Percentiles rank a stretch among this genome's conserved stretches.
phyloP scores from a whole-genome alignment of 2,113 vertebrate genomes.

The Dinomys branickii region DNA sequence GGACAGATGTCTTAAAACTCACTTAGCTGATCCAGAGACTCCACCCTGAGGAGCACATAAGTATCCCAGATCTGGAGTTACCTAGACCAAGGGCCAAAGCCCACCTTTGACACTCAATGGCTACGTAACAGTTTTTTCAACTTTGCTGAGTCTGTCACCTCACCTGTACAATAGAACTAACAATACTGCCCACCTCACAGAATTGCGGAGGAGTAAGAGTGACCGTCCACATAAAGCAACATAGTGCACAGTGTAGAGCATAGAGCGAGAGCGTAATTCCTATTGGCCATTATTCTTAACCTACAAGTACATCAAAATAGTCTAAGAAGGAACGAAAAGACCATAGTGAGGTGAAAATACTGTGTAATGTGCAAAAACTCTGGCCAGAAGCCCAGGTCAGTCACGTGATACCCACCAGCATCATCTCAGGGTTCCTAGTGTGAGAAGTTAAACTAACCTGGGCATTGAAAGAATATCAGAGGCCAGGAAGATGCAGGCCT shows the following conservation, averaged over 20 bases:
- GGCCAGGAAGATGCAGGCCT: neutral
- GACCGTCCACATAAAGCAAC: conserved; percentile 26
- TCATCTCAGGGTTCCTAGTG: neutral
- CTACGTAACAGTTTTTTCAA: neutral
- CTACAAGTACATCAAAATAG: conserved; percentile 8
- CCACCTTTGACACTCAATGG: neutral
- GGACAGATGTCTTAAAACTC: conserved; percentile 5
- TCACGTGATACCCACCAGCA: neutral
- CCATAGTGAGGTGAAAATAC: conserved; percentile 33
- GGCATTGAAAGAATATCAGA: conserved; percentile 6
- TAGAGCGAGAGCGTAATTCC: neutral
- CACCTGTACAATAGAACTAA: conserved; percentile 19
- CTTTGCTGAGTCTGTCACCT: neutral
- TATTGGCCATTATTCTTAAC: conserved; percentile 42
- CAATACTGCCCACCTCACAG: conserved; percentile 46
- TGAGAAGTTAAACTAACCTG: neutral
- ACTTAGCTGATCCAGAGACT: neutral
- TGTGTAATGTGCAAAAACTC: neutral
- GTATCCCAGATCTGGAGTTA: conserved; percentile 22
- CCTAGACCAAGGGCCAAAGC: neutral
- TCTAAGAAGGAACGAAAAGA: conserved; percentile 16
- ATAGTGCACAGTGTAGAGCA: neutral
- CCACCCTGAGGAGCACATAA: neutral
- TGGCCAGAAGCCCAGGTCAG: neutral
- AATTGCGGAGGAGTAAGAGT: conserved; percentile 1